Conservation (phyloP, 1,140 invertebrate genomes). For the Drosophila prosaltans region DNA sequence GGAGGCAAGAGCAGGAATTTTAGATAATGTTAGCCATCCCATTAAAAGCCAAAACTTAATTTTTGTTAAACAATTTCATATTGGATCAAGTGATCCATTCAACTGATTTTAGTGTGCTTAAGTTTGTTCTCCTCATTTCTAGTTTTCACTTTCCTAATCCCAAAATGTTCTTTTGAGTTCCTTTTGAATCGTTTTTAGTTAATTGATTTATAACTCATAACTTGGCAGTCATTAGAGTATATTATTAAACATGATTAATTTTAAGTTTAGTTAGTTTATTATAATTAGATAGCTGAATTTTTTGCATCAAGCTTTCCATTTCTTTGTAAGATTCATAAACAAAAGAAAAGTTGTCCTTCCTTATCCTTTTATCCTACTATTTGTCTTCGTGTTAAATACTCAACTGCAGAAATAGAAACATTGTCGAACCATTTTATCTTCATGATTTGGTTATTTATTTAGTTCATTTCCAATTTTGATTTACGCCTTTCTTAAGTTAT, state of each 20-base stretch:
- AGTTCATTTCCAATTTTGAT: conserved; percentile 8
- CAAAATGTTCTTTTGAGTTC: conserved; percentile 14
- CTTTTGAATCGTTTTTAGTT: background rate
- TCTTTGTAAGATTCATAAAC: background rate
- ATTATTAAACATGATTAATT: conserved; percentile 27
- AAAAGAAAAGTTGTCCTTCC: conserved; percentile 11
- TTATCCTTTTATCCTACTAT: conserved; percentile 20
- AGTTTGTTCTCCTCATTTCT: too few relatives aligned
- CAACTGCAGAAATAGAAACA: conserved; percentile 8
- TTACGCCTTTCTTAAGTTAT: too few relatives aligned
- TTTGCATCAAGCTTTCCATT: conserved; percentile 30
- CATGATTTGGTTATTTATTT: background rate
- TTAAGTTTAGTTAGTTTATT: conserved; percentile 35
- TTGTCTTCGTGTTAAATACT: conserved; percentile 21
- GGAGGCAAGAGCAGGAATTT: too few relatives aligned
- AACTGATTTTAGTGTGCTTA: too few relatives aligned
- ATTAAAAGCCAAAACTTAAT: too few relatives aligned
- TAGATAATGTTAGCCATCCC: too few relatives aligned
- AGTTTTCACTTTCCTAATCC: background rate
- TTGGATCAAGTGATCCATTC: too few relatives aligned
- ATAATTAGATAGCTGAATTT: conserved; percentile 53
- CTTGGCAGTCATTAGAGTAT: conserved; percentile 56
- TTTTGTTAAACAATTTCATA: too few relatives aligned
- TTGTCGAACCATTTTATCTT: background rate
- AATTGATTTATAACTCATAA: conserved; percentile 50